Evolutionary conservation across 1,140 invertebrate genomes (phyloP), one percentile per base, ranked within the genome.

Genomic region (Mya arenaria): DNA sequence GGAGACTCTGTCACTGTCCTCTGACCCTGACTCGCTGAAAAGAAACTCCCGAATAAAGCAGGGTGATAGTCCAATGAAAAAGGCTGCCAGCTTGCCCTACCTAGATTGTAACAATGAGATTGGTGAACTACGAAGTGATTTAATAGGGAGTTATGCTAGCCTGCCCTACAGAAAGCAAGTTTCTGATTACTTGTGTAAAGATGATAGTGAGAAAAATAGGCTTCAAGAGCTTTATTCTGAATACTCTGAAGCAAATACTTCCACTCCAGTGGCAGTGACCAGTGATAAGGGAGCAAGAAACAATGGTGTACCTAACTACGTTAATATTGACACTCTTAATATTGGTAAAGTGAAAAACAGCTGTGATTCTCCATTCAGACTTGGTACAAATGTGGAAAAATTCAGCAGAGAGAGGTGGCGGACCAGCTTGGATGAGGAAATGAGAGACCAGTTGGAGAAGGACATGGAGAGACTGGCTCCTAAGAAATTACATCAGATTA

Each of bases 301-400:
- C 5, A 52, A 52, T 52, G 19, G 25, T 52, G 19, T n/a, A n/a
- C 0, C 32, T 17, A 71, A 71, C 19, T 75, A 75, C 36, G 41
- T 32, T 36, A 72, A 72, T 39, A 23, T 72, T 1, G 39, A 56
- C 39, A 34, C 34, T 25, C n/a, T 30, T n/a, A 55, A 28, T 28
- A 4, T 32, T 6, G 1, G 6, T 15, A 8, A 58, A 69, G 4
- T 78, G 5, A 44, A 78, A 41, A 55, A 66, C 19, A 13, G 19
- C 13, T 55, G 82, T 34, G 66, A 84, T 28, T 86, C 87, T 30
- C 86, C 87, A 34, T 41, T 44, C 5, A 79, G 78, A 66, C 63
- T 84, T 68, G 85, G 86, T 48, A 77, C 82, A 36, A 89, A 62
- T 79, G 74, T 86, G 23, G 87, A 87, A 39, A 55, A 83, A 6